Evolutionary conservation across 2,113 vertebrate species (phyloP).

Genomic region (Salvator merianae): DNA sequence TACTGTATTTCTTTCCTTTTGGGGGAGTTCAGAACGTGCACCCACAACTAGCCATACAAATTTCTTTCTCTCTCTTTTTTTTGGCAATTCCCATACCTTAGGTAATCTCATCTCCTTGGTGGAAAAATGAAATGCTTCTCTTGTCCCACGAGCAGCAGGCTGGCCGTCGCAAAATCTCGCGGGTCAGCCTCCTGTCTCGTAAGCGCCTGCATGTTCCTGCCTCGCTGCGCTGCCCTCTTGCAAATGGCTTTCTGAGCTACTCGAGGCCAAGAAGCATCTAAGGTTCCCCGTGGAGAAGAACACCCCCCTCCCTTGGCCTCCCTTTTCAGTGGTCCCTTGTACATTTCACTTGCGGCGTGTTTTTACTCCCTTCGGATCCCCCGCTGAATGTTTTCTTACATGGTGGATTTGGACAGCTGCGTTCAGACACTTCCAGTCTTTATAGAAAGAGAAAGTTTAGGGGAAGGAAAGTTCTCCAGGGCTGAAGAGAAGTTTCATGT

Average conservation of each 20-base stretch:
- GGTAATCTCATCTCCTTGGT: too few relatives aligned
- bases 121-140: too few relatives aligned
- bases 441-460: neutral
- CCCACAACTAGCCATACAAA: too few relatives aligned
- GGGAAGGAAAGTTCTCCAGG: neutral
- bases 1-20: too few relatives aligned
- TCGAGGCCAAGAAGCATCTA: neutral
- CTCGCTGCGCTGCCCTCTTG: too few relatives aligned
- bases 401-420: neutral
- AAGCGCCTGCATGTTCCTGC: too few relatives aligned
- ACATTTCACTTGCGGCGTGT: neutral
- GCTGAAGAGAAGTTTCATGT: too few relatives aligned
- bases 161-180: neutral
- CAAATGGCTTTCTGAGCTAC: too few relatives aligned
- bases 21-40: too few relatives aligned
- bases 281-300: neutral
- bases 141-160: too few relatives aligned
- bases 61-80: too few relatives aligned
- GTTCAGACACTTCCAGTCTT: neutral
- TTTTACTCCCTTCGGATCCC: neutral
- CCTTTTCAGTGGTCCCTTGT: neutral
- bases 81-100: too few relatives aligned
- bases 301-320: rapidly evolving
- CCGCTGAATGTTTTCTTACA: neutral
- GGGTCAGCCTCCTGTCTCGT: neutral